A percentile compares a stretch with the other conserved stretches of the same genome.
Conservation (phyloP, 1,140 invertebrate species). For the Radopholus similis region DNA sequence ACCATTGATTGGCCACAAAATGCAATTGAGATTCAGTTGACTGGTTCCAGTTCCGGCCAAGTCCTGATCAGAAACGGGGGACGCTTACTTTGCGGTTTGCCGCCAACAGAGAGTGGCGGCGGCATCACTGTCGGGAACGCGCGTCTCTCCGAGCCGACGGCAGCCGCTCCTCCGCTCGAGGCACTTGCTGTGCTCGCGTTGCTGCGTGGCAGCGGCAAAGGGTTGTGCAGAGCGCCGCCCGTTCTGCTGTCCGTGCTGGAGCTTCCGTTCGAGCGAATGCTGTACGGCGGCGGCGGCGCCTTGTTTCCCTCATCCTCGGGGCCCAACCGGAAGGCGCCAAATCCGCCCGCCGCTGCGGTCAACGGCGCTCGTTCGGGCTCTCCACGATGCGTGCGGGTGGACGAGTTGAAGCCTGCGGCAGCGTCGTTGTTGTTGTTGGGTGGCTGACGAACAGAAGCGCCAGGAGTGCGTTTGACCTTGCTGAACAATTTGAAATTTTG, state of each 20-base stretch:
- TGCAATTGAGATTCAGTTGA: too few relatives aligned
- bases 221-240: not conserved
- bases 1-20: too few relatives aligned
- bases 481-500: not conserved
- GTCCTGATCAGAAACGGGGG: not conserved
- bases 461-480: not conserved
- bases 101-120: not conserved
- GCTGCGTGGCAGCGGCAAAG: not conserved
- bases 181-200: not conserved
- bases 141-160: not conserved
- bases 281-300: not conserved
- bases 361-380: not conserved
- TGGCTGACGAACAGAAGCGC: not conserved
- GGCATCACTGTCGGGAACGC: not conserved
- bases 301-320: not conserved
- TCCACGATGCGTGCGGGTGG: not conserved
- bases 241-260: not conserved
- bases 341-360: not conserved
- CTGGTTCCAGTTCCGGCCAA: too few relatives aligned
- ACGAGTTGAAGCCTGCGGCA: not conserved
- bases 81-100: not conserved
- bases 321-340: not conserved
- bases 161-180: not conserved
- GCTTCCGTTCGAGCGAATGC: not conserved
- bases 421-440: not conserved